phyloP scores from a whole-genome alignment of 2,113 vertebrate genomes.

The Tichodroma muraria region DNA sequence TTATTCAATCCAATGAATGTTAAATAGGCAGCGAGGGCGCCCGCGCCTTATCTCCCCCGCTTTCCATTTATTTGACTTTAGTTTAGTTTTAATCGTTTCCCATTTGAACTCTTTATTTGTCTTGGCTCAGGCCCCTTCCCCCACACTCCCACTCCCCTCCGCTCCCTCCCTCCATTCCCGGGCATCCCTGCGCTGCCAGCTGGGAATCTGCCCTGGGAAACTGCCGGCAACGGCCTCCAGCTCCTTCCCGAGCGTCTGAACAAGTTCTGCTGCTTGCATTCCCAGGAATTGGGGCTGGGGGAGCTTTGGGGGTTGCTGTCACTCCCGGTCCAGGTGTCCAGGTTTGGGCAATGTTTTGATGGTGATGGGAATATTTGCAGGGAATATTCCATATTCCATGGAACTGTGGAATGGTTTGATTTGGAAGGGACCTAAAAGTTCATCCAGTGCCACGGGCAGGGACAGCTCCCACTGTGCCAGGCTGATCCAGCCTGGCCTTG shows the following conservation, averaged over 20 bases:
- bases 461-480: accelerated
- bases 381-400: not conserved
- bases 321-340: accelerated
- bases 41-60: slow-evolving; percentile 85
- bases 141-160: too few species aligned
- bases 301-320: not conserved
- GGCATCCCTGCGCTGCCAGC: not conserved
- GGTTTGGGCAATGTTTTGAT: not conserved
- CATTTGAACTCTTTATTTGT: slow-evolving; percentile 93
- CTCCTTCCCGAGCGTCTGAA: accelerated
- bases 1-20: slow-evolving; percentile 99
- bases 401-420: accelerated
- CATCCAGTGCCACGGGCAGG: not conserved
- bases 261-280: accelerated
- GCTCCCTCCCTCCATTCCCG: not conserved
- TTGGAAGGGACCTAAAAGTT: accelerated
- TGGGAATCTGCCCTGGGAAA: not conserved
- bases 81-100: slow-evolving; percentile 84
- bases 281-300: accelerated
- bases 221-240: accelerated
- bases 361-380: not conserved
- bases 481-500: not conserved
- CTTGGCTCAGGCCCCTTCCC: slow-evolving; percentile 5
- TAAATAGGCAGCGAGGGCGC: slow-evolving; percentile 94
- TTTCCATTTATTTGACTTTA: slow-evolving; percentile 85